A percentile compares a stretch with the other conserved stretches of the same genome.
Evolutionary conservation across 2,888 invertebrate genomes (phyloP).

Genomic region (Ophioninae sp.): DNA sequence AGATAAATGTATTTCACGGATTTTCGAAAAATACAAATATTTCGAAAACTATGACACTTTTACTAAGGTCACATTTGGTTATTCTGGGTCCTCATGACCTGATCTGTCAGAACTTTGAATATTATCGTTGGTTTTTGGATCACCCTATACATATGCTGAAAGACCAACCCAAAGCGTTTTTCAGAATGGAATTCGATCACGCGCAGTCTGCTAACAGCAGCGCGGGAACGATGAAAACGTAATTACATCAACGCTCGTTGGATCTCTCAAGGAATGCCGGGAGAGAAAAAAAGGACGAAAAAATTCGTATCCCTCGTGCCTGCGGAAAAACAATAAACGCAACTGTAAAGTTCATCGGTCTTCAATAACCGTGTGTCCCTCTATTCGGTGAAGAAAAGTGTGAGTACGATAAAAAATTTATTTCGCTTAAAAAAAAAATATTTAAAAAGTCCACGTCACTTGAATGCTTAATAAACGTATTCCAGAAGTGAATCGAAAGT

Average conservation of each 20-base stretch:
- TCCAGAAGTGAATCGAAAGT: not conserved
- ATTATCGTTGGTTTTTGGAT: no score
- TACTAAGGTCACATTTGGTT: no score
- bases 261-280: constrained; percentile 17
- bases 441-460: not conserved
- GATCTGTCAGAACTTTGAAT: no score
- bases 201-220: constrained; percentile 27
- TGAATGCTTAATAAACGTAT: not conserved
- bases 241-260: constrained; percentile 4
- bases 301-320: constrained; percentile 9
- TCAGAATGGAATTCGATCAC: constrained; percentile 40
- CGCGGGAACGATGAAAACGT: constrained; percentile 25
- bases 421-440: not conserved
- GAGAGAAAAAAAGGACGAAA: constrained; percentile 18
- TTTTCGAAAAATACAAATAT: no score
- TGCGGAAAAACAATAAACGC: constrained; percentile 5
- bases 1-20: no score
- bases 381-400: not conserved
- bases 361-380: constrained; percentile 21
- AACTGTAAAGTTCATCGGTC: constrained; percentile 14
- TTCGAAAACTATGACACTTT: no score
- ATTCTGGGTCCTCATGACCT: no score
- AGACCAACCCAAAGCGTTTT: constrained; percentile 32
- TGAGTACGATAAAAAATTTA: not conserved
- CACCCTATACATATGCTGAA: not conserved